Conservation (phyloP, 2,797 vertebrate species). For the Betta splendens region DNA sequence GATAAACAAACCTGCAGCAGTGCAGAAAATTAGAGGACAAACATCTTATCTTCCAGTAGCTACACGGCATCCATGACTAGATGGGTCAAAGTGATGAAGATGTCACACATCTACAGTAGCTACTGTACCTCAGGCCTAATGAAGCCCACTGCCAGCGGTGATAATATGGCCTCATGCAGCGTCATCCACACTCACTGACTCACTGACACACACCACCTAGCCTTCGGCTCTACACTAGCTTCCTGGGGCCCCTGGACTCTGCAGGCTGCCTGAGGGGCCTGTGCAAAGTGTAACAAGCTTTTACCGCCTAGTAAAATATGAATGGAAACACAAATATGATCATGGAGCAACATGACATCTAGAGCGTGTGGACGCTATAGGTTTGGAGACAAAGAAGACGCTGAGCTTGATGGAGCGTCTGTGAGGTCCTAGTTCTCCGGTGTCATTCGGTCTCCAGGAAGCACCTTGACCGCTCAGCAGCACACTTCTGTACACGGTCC, state of each 20-base stretch:
- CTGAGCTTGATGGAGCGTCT: too few species aligned
- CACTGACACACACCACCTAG: slow-evolving; percentile 32
- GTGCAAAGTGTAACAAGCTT: too few species aligned
- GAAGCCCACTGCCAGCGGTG: slow-evolving; percentile 67
- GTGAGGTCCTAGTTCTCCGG: too few species aligned
- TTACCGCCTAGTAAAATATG: too few species aligned
- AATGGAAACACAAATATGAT: too few species aligned
- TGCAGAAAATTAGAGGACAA: slow-evolving; percentile 38
- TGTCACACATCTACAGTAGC: slow-evolving; percentile 40
- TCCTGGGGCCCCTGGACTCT: slow-evolving; percentile 4
- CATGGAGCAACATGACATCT: too few species aligned
- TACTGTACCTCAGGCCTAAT: slow-evolving; percentile 59
- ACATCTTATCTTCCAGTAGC: slow-evolving; percentile 38
- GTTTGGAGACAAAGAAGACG: too few species aligned
- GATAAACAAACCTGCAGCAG: slow-evolving; percentile 12
- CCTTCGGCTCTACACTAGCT: slow-evolving; percentile 33
- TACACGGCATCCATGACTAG: slow-evolving; percentile 27
- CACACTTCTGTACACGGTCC: slow-evolving; percentile 9
- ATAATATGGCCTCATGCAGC: slow-evolving; percentile 70
- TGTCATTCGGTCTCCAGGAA: too few species aligned
- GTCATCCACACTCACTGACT: slow-evolving; percentile 66
- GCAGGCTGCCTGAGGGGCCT: slow-evolving; percentile 16
- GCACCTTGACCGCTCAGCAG: slow-evolving; percentile 1
- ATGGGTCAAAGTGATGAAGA: slow-evolving; percentile 41
- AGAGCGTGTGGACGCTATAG: too few species aligned